Conservation (phyloP, 2,888 invertebrate species). For the Tenthredo distinguenda region DNA sequence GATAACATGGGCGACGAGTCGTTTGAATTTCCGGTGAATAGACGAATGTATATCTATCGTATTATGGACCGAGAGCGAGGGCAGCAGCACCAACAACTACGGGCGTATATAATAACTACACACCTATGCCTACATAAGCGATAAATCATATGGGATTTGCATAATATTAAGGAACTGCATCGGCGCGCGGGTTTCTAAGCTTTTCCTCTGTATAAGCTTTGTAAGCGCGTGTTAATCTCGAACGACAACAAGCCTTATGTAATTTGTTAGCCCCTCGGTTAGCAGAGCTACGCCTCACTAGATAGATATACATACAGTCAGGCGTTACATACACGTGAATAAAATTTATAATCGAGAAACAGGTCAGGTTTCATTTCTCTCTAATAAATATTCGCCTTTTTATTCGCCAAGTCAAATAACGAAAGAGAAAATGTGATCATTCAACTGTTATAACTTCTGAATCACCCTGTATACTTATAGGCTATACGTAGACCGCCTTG, state of each 20-base stretch:
- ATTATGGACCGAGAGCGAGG: slow-evolving; percentile 8
- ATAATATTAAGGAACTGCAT: slow-evolving; percentile 49
- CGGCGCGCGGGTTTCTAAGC: slow-evolving; percentile 21
- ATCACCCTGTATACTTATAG: slow-evolving; percentile 21
- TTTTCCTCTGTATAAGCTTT: slow-evolving; percentile 32
- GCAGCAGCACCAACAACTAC: neutral
- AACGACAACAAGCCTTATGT: slow-evolving; percentile 45
- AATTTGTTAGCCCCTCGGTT: slow-evolving; percentile 38
- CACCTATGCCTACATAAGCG: slow-evolving; percentile 29
- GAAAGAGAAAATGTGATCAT: neutral
- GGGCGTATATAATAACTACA: slow-evolving; percentile 20
- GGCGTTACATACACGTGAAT: neutral
- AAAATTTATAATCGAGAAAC: neutral
- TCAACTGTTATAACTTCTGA: neutral
- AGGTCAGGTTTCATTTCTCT: slow-evolving; percentile 4
- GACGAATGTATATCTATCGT: slow-evolving; percentile 20
- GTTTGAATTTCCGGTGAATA: slow-evolving; percentile 34
- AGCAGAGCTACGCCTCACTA: neutral
- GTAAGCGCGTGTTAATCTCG: slow-evolving; percentile 47
- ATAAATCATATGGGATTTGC: slow-evolving; percentile 46
- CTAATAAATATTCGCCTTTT: neutral
- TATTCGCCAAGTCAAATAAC: neutral
- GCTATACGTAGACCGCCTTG: neutral
- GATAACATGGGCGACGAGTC: slow-evolving; percentile 10
- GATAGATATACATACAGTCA: neutral